These are phyloP conservation scores for Aratinga solstitialis DNA, from an alignment of 2,797 vertebrate genomes.

Conservation along the genomic window DNA sequence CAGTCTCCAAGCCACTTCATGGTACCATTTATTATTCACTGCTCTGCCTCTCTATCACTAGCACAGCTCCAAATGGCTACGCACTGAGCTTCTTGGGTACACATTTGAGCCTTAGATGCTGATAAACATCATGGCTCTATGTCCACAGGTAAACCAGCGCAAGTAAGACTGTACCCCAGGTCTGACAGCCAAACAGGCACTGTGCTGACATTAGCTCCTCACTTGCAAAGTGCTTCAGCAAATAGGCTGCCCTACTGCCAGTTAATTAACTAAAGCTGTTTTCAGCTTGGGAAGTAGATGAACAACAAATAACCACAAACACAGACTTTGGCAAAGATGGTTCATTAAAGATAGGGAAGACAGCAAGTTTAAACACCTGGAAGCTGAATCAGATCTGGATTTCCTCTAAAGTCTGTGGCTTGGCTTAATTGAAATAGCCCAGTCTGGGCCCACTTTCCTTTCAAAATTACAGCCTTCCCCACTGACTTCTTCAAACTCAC, in stretches of 20 bases:
- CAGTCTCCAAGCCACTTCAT: conserved; percentile 1
- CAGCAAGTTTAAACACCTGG: conserved; percentile 11
- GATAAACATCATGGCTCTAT: background rate
- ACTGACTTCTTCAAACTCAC: background rate
- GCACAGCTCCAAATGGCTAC: background rate
- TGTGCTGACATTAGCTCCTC: background rate
- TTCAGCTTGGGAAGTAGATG: background rate
- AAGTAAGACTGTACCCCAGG: background rate
- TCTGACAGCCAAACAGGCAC: background rate
- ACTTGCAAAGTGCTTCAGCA: background rate
- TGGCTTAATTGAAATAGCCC: background rate
- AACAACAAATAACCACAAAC: conserved; percentile 7
- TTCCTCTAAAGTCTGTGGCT: background rate
- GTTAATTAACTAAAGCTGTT: background rate
- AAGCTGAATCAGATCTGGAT: background rate
- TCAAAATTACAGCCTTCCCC: background rate
- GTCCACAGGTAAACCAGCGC: background rate
- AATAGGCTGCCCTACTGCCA: background rate
- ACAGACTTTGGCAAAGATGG: background rate
- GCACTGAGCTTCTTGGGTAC: background rate
- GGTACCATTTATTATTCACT: background rate
- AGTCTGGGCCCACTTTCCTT: background rate
- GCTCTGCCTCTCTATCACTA: background rate
- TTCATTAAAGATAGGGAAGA: background rate
- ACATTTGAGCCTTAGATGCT: background rate